Conservation (phyloP, 1,140 invertebrate genomes). For the Caerostris darwini region DNA sequence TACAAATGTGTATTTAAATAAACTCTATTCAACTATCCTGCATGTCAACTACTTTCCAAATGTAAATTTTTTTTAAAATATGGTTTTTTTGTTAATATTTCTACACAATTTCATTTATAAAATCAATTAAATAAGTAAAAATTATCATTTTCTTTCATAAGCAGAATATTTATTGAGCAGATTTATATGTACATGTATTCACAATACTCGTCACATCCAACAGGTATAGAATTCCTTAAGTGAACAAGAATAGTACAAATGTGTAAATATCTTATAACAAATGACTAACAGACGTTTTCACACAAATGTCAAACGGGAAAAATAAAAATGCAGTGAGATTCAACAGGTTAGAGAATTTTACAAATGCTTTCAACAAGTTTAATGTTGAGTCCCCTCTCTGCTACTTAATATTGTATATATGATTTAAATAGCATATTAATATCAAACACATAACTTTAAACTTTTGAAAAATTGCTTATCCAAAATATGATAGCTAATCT, state of each 20-base stretch:
- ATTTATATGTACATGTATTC: conserved; percentile 57
- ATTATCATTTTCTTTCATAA: conserved; percentile 32
- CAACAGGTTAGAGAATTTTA: conserved; percentile 74
- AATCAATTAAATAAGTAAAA: not conserved
- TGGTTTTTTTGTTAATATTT: not conserved
- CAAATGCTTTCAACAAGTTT: conserved; percentile 65
- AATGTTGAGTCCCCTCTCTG: conserved; percentile 25
- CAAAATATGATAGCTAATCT: conserved; percentile 77
- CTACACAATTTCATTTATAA: not conserved
- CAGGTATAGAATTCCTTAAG: conserved; percentile 74
- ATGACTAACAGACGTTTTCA: conserved; percentile 62
- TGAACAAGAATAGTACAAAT: conserved; percentile 73
- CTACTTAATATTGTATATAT: conserved; percentile 60
- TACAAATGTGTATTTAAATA: too few relatives aligned
- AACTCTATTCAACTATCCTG: too few relatives aligned
- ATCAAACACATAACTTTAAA: conserved; percentile 64
- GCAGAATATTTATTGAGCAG: conserved; percentile 74
- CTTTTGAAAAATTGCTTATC: conserved; percentile 73
- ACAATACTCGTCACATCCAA: conserved; percentile 71
- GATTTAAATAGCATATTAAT: conserved; percentile 59
- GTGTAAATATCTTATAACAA: conserved; percentile 74
- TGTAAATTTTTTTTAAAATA: not conserved
- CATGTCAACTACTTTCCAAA: not conserved
- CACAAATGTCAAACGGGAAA: conserved; percentile 60
- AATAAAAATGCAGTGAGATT: conserved; percentile 72